These are phyloP conservation scores for Didymodactylos carnosus DNA, from an alignment of 2,888 invertebrate genomes.

Conservation along the genomic window DNA sequence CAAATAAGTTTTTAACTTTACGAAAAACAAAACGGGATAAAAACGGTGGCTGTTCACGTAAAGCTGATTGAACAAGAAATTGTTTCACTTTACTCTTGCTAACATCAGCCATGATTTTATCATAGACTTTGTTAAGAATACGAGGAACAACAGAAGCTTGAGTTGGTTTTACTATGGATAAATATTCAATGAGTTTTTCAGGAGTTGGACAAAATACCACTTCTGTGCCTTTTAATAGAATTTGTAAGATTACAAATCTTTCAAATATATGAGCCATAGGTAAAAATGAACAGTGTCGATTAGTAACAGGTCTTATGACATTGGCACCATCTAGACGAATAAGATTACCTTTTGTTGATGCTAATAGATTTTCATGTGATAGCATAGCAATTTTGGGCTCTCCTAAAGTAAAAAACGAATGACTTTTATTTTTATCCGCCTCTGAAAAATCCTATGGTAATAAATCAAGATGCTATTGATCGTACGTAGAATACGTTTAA, in stretches of 20 bases:
- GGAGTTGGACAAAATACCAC: not conserved
- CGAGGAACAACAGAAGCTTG: conserved; percentile 85
- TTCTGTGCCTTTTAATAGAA: not conserved
- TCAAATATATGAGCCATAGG: conserved; percentile 30
- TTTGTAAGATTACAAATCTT: conserved; percentile 8
- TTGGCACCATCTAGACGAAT: not conserved
- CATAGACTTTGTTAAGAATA: conserved; percentile 78
- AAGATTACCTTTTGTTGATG: not conserved
- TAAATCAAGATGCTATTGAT: too few relatives aligned
- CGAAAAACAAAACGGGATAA: conserved; percentile 70
- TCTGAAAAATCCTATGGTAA: too few relatives aligned
- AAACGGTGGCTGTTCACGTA: conserved; percentile 36
- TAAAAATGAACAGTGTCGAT: conserved; percentile 24
- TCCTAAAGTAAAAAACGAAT: not conserved
- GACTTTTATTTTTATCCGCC: too few relatives aligned
- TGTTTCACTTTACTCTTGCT: not conserved
- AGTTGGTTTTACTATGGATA: conserved; percentile 37
- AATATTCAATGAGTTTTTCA: not conserved
- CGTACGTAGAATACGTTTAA: too few relatives aligned
- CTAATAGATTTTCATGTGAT: not conserved
- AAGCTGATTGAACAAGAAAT: conserved; percentile 61
- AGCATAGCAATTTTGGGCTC: not conserved
- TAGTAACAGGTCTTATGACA: not conserved
- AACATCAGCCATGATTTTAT: conserved; percentile 42
- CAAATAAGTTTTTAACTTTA: conserved; percentile 76